A percentile compares a stretch with the other conserved stretches of the same genome.
Evolutionary conservation across 2,797 vertebrate genomes (phyloP).

Genomic region (Atherinosoma microstoma): DNA sequence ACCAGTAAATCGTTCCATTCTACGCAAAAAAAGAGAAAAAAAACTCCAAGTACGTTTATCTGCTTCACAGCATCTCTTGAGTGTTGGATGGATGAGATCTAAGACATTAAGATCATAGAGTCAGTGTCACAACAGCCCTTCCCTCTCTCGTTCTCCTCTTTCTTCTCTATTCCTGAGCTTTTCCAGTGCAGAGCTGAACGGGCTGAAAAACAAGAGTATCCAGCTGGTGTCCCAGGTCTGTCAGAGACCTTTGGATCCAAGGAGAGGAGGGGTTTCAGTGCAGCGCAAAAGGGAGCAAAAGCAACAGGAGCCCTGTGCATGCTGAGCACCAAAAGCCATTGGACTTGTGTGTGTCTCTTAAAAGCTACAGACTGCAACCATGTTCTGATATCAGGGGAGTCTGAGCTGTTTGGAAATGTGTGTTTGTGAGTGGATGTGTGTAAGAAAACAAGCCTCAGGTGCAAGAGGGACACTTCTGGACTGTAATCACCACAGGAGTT

Average conservation of each 20-base stretch:
- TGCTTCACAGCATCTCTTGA: conserved; percentile 45
- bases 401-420: conserved; percentile 34
- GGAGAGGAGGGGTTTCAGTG: conserved; percentile 53
- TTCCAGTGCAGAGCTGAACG: conserved; percentile 60
- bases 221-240: conserved; percentile 64
- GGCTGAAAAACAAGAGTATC: conserved; percentile 47
- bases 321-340: conserved; percentile 42
- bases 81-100: conserved; percentile 48
- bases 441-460: conserved; percentile 53
- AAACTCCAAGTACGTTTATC: conserved; percentile 42
- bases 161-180: conserved; percentile 42
- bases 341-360: conserved; percentile 56
- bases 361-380: conserved; percentile 61
- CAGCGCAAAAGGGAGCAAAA: conserved; percentile 37
- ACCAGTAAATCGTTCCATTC: conserved; percentile 28
- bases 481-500: conserved; percentile 60
- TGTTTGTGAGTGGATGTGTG: conserved; percentile 10
- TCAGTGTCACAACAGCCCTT: conserved; percentile 49
- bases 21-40: conserved; percentile 23
- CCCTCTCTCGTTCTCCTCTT: conserved; percentile 12
- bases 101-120: conserved; percentile 52
- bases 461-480: conserved; percentile 56
- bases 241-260: conserved; percentile 52
- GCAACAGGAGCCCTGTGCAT: conserved; percentile 57
- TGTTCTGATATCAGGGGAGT: conserved; percentile 53